Evolutionary conservation across 2,113 vertebrate species (phyloP).

Genomic region (Platichthys stellatus): DNA sequence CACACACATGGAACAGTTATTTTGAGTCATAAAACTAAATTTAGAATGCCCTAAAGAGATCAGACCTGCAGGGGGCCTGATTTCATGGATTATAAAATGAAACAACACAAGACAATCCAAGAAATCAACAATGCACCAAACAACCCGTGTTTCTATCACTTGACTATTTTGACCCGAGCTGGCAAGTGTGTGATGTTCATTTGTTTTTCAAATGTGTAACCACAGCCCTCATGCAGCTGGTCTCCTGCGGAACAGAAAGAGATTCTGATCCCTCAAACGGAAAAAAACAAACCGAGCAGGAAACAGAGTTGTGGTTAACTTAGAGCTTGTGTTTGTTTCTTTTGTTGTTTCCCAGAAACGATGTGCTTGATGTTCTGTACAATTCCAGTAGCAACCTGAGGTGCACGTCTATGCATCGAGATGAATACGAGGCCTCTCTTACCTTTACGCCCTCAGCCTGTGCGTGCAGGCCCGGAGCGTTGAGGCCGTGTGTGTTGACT

Average conservation of each 20-base stretch:
- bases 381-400: background rate
- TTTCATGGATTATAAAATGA: constrained; percentile 2
- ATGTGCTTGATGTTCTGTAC: constrained; percentile 13
- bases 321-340: constrained; percentile 36
- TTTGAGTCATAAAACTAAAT: too few relatives aligned
- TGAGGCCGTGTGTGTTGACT: constrained; percentile 83
- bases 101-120: background rate
- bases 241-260: background rate
- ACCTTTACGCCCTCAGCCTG: constrained; percentile 95
- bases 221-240: constrained; percentile 3
- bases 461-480: constrained; percentile 88
- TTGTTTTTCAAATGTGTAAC: background rate
- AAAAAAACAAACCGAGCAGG: constrained; percentile 47
- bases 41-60: too few relatives aligned
- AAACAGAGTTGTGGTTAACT: constrained; percentile 55
- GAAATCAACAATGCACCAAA: too few relatives aligned
- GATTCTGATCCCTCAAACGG: background rate
- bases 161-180: background rate
- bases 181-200: background rate
- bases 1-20: too few relatives aligned
- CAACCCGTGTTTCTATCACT: background rate
- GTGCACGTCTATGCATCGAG: background rate
- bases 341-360: constrained; percentile 44
- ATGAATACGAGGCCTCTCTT: background rate
- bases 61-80: background rate